Evolutionary conservation across 1,140 invertebrate species (phyloP).

Genomic region (Drosophila pruinosa): DNA sequence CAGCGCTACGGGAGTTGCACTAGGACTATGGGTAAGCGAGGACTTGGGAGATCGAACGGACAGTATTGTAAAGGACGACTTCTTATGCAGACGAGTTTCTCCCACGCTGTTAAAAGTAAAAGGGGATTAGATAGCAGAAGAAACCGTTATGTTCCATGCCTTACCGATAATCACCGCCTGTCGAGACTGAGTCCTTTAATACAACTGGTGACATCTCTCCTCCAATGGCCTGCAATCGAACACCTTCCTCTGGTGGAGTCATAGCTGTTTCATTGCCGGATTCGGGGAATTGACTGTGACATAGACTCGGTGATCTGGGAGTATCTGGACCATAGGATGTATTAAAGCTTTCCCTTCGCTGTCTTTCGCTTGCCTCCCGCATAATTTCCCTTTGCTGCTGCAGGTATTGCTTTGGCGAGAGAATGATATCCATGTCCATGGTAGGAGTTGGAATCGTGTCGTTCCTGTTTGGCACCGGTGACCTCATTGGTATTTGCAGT

Average conservation of each 20-base stretch:
- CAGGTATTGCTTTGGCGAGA: constrained; percentile 67
- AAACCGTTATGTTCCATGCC: background rate
- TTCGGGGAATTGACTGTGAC: constrained; percentile 13
- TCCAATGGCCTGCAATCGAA: constrained; percentile 4
- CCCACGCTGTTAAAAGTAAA: constrained; percentile 68
- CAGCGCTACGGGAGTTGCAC: constrained; percentile 30
- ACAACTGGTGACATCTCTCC: constrained; percentile 71
- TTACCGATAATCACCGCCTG: constrained; percentile 78
- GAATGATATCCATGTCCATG: constrained; percentile 50
- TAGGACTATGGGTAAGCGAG: constrained; percentile 78
- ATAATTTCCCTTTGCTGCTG: constrained; percentile 45
- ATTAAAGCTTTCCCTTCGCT: constrained; percentile 41
- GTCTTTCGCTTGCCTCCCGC: background rate
- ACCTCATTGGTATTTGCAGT: constrained; percentile 20
- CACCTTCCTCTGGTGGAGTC: constrained; percentile 15
- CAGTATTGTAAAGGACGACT: constrained; percentile 86
- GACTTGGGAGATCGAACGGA: constrained; percentile 83
- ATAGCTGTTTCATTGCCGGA: constrained; percentile 21
- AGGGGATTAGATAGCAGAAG: background rate
- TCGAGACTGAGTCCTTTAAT: constrained; percentile 65
- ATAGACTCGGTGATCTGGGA: constrained; percentile 35
- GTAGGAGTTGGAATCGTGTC: constrained; percentile 12
- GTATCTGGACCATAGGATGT: constrained; percentile 28
- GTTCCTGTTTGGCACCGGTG: constrained; percentile 34
- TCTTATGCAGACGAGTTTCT: constrained; percentile 82